Evolutionary conservation across 2,888 invertebrate species (phyloP).

Genomic region (Catonia carolina): DNA sequence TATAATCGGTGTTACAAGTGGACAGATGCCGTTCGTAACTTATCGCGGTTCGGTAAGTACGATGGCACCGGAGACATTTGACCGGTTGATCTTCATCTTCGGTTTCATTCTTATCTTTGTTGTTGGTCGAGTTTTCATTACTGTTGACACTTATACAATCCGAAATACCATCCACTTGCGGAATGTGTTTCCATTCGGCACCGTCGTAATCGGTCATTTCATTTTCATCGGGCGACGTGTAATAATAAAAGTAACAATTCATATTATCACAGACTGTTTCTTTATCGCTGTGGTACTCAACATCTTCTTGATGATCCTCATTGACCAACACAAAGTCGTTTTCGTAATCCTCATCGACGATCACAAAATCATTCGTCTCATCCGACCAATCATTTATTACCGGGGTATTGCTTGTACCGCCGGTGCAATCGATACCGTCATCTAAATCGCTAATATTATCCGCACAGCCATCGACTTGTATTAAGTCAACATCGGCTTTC

Average conservation of each 20-base stretch:
- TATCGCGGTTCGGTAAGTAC: constrained; percentile 74
- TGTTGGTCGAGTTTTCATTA: constrained; percentile 35
- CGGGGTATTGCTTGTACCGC: constrained; percentile 41
- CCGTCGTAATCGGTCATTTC: constrained; percentile 47
- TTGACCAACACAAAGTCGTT: no score
- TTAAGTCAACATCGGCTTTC: constrained; percentile 22
- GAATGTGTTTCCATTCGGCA: constrained; percentile 41
- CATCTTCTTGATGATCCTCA: not conserved
- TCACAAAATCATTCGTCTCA: no score
- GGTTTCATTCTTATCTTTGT: constrained; percentile 42
- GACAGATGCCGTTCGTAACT: constrained; percentile 73
- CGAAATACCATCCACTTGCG: constrained; percentile 19
- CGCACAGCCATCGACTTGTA: constrained; percentile 52
- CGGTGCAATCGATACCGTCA: constrained; percentile 32
- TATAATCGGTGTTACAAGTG: constrained; percentile 59
- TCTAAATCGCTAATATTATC: constrained; percentile 49
- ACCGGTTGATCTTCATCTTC: constrained; percentile 68
- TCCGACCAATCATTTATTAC: no score
- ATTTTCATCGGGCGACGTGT: no score
- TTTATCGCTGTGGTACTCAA: not conserved
- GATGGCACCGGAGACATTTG: constrained; percentile 79
- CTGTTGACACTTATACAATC: constrained; percentile 17
- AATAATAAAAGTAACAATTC: no score
- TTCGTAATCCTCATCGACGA: no score
- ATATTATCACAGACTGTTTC: not conserved